phyloP scores from a whole-genome alignment of 2,888 invertebrate genomes.

The Dinocampus coccinellae region DNA sequence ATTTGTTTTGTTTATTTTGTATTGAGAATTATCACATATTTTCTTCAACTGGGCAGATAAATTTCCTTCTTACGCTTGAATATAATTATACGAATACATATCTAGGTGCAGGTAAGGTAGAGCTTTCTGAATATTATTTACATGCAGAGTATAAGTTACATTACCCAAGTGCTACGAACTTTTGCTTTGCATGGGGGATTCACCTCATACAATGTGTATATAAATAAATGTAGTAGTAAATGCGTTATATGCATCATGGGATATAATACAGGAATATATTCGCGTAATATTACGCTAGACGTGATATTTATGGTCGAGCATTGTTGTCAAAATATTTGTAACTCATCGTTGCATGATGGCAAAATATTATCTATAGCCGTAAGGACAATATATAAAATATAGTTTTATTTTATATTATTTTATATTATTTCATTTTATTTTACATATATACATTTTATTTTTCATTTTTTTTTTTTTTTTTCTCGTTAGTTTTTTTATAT shows the following conservation, averaged over 20 bases:
- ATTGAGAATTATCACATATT: not conserved
- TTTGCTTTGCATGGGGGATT: not conserved
- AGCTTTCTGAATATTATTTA: not conserved
- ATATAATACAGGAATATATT: constrained; percentile 7
- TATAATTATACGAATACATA: too few species aligned
- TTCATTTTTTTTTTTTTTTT: not conserved
- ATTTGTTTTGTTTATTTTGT: not conserved
- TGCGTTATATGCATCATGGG: not conserved
- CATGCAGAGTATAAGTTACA: not conserved
- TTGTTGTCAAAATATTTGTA: constrained; percentile 43
- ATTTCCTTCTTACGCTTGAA: too few species aligned
- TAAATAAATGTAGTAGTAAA: not conserved
- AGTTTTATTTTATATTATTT: too few species aligned
- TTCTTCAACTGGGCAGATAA: not conserved
- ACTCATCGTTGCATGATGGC: constrained; percentile 9
- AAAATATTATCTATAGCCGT: constrained; percentile 2
- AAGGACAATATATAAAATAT: not conserved
- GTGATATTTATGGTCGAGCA: constrained; percentile 28
- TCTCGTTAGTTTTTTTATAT: too few species aligned
- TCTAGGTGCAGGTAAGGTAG: too few species aligned
- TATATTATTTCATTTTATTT: too few species aligned
- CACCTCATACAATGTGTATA: not conserved
- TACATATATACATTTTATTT: too few species aligned
- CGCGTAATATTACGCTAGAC: constrained; percentile 28
- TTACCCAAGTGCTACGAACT: not conserved